Base-by-base conservation (phyloP, 64 coral and sea anemone genomes). In the Porites lutea region DNA sequence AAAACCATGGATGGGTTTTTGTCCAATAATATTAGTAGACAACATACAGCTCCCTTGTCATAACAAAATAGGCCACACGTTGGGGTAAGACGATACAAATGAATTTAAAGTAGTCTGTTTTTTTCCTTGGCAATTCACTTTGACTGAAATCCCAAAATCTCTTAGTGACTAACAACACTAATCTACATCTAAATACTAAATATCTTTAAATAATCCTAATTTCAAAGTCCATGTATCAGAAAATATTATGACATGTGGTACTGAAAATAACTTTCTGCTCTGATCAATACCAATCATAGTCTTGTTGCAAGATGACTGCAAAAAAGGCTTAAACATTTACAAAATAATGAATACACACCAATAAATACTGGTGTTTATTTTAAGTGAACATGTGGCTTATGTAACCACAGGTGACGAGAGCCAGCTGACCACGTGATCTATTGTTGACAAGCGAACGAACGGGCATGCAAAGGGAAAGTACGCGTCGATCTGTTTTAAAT, bases 351-450 rank as follows among this genome's bases (percentile, higher is more conserved):
- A 46, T 11, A 77, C 8, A 54, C 19, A n/a, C 5, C 16, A 54
- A 19, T 18, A n/a, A 53, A 8, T 10, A 20, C 2, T 52, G 47
- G 47, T 18, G 6, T 6, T 50, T 20, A 20, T 9, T 2, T 27
- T 18, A 12, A 10, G 19, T 52, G 2, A 15, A 6, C 7, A 77
- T 49, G 14, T 23, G 13, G 55, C 79, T 82, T 65, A 65, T 62
- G 59, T 49, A 82, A 82, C 43, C 9, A 63, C 55, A 61, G 79
- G 23, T 82, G 71, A 73, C 27, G 9, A 20, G 59, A 59, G 13
- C 19, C 54, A 46, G 55, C 10, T 84, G 7, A 69, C 23, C 81
- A 84, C 81, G 81, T 84, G 81, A 68, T 67, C 48, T 57, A 50
- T 11, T 78, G 75, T 78, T 78, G 11, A 78, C 75, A 78, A 54